A percentile compares a stretch with the other conserved stretches of the same genome.
Evolutionary conservation across 2,113 vertebrate species (phyloP).

Genomic region (Ibidorhyncha struthersii): DNA sequence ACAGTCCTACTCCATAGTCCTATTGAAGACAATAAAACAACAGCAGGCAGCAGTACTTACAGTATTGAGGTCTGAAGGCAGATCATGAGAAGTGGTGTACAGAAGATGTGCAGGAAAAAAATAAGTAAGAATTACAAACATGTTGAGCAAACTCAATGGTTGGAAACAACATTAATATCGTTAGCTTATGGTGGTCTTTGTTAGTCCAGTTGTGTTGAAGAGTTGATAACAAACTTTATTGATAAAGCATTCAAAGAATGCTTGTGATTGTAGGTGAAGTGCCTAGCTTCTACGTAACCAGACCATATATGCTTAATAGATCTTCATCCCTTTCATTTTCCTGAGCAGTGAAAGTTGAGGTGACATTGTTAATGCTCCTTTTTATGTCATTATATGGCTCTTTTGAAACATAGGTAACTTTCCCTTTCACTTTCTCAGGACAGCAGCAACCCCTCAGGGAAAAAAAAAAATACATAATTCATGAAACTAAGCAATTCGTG

Average conservation of each 20-base stretch:
- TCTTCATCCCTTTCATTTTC: not conserved
- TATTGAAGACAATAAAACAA: not conserved
- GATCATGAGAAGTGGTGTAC: not conserved
- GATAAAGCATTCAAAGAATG: not conserved
- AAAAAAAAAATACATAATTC: not conserved
- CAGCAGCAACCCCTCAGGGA: not conserved
- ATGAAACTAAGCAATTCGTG: not conserved
- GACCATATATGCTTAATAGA: not conserved
- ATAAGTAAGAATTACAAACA: not conserved
- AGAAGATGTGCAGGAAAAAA: not conserved
- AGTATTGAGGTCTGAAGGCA: not conserved
- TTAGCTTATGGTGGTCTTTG: not conserved
- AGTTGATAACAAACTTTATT: not conserved
- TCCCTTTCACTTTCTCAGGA: not conserved
- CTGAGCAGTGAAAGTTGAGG: not conserved
- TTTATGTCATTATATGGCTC: not conserved
- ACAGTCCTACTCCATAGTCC: not conserved
- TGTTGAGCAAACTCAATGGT: not conserved
- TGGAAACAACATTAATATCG: not conserved
- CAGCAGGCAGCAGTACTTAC: not conserved
- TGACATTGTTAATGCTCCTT: not conserved
- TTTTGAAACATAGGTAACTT: not conserved
- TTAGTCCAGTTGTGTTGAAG: not conserved
- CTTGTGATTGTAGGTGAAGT: not conserved
- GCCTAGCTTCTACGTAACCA: not conserved